Evolutionary conservation across 2,888 invertebrate species (phyloP).

Genomic region (Lysandra coridon): DNA sequence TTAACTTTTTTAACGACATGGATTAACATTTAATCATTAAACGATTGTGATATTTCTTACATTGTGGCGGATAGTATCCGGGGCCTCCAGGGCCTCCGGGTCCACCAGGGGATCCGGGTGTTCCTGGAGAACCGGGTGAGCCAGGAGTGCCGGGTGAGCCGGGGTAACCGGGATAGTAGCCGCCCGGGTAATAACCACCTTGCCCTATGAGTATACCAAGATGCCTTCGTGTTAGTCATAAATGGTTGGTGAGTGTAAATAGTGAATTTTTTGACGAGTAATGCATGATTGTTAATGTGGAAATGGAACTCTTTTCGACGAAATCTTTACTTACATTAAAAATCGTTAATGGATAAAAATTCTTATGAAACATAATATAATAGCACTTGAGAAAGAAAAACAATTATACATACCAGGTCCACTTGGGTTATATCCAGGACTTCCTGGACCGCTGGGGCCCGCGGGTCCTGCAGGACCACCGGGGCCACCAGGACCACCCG

Average conservation of each 20-base stretch:
- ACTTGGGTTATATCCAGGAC: conserved; percentile 37
- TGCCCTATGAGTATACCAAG: conserved; percentile 1
- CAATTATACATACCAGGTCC: conserved; percentile 42
- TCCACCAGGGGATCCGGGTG: conserved; percentile 35
- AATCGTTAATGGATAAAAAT: too few relatives aligned
- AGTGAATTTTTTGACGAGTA: background rate
- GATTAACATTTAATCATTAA: too few relatives aligned
- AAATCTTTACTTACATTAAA: too few relatives aligned
- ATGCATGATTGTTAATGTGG: too few relatives aligned
- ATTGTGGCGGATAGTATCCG: conserved; percentile 22
- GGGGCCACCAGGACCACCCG: conserved; percentile 43
- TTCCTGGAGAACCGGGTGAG: conserved; percentile 42
- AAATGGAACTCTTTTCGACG: too few relatives aligned
- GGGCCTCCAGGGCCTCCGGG: conserved; percentile 32
- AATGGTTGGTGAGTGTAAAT: background rate
- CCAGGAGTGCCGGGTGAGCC: conserved; percentile 36
- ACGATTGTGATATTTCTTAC: conserved; percentile 18
- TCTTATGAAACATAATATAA: too few relatives aligned
- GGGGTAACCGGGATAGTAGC: conserved; percentile 36
- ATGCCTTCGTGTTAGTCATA: conserved; percentile 9
- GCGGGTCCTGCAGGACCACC: conserved; percentile 32
- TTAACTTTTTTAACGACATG: too few relatives aligned
- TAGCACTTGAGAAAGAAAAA: background rate
- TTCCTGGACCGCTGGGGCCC: conserved; percentile 1
- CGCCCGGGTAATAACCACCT: conserved; percentile 34